A percentile compares a stretch with the other conserved stretches of the same genome.
Evolutionary conservation across 2,113 vertebrate genomes (phyloP).

Genomic region (Acinonyx jubatus): DNA sequence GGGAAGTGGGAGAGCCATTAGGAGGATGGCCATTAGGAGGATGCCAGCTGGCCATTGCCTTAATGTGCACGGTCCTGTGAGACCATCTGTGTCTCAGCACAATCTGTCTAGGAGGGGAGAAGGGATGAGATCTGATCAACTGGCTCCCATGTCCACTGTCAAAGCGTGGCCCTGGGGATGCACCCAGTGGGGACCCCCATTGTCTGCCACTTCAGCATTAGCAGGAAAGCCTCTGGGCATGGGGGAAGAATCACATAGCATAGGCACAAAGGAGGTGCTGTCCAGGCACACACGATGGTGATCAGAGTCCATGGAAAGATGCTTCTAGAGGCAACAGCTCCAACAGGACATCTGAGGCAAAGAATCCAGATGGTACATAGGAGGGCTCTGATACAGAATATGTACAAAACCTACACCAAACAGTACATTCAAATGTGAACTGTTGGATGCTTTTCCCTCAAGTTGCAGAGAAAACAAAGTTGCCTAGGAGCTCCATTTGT

Average conservation of each 20-base stretch:
- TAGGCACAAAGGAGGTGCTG: background rate
- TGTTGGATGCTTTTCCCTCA: background rate
- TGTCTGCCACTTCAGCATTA: too few species aligned
- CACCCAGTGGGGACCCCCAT: background rate
- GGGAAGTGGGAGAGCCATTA: background rate
- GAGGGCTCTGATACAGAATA: background rate
- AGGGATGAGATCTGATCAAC: background rate
- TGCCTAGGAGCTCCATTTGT: background rate
- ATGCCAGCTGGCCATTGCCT: background rate
- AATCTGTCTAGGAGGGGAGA: background rate
- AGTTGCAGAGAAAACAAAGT: background rate
- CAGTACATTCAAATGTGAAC: background rate
- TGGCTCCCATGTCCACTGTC: background rate
- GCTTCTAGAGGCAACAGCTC: background rate
- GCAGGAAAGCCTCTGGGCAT: background rate
- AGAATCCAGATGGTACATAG: background rate
- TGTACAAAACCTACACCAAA: background rate
- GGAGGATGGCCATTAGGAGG: background rate
- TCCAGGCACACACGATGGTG: accelerated
- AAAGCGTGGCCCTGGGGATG: background rate
- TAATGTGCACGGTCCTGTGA: background rate
- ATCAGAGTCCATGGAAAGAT: background rate
- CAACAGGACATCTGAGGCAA: background rate
- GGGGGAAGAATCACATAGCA: background rate
- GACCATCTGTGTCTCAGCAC: background rate